Percentiles rank a stretch among this genome's conserved stretches.
Conservation (phyloP, 2,797 vertebrate genomes). For the Pteropus rufus region DNA sequence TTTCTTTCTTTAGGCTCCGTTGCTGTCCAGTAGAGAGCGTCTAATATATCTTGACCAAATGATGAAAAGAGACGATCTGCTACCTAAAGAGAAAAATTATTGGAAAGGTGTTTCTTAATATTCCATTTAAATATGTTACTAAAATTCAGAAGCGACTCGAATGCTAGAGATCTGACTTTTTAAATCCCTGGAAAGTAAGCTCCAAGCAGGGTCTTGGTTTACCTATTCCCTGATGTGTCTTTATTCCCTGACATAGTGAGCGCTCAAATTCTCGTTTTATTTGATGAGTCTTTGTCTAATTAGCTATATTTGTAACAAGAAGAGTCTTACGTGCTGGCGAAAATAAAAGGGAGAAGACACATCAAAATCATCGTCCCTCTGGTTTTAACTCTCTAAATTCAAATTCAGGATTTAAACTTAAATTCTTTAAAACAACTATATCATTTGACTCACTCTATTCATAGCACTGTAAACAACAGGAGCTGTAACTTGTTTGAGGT, state of each 20-base stretch:
- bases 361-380: background rate
- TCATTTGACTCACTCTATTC: background rate
- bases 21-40: constrained; percentile 98
- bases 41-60: constrained; percentile 97
- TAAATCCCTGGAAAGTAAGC: background rate
- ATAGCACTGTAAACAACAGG: background rate
- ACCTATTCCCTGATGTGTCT: background rate
- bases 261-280: background rate
- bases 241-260: background rate
- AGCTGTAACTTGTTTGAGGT: background rate
- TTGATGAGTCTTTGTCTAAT: background rate
- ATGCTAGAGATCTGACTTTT: background rate
- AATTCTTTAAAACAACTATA: background rate
- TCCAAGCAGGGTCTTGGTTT: background rate
- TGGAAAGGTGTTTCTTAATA: background rate
- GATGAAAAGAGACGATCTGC: constrained; percentile 98
- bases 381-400: background rate
- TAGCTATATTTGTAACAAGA: background rate
- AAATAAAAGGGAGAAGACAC: background rate
- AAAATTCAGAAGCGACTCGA: background rate
- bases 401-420: background rate
- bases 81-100: constrained; percentile 84
- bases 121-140: background rate
- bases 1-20: constrained; percentile 97
- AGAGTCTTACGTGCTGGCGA: background rate